These are phyloP conservation scores for Jaculus jaculus DNA, from an alignment of 2,113 vertebrate species.

Conservation along the genomic window DNA sequence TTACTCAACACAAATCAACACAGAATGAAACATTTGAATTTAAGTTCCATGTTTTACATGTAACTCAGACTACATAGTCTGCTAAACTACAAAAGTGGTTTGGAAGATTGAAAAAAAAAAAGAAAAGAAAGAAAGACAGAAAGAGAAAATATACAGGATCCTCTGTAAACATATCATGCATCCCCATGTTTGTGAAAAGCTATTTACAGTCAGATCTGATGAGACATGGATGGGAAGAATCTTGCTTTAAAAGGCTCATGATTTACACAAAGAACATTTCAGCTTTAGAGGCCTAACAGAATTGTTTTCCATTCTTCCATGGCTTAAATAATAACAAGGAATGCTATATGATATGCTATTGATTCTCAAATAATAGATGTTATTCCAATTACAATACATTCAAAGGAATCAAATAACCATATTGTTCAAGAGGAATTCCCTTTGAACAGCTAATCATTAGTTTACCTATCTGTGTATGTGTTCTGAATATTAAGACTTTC, in stretches of 20 bases:
- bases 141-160: not conserved
- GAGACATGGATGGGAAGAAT: not conserved
- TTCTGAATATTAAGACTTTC: constrained; percentile 2
- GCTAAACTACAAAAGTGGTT: not conserved
- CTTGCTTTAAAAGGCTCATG: not conserved
- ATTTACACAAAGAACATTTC: not conserved
- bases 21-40: not conserved
- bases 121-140: too few species aligned
- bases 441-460: constrained; percentile 27
- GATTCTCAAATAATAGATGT: constrained; percentile 31
- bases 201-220: not conserved
- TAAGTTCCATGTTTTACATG: not conserved
- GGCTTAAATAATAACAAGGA: not conserved
- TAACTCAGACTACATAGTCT: not conserved
- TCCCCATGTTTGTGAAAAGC: not conserved
- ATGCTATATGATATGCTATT: not conserved
- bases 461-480: not conserved
- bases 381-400: not conserved
- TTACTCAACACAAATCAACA: not conserved
- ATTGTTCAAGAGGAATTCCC: not conserved
- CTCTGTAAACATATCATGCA: not conserved
- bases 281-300: not conserved
- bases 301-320: not conserved
- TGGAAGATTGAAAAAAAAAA: not conserved
- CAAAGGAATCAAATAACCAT: constrained; percentile 32